Percentiles rank a stretch among this genome's conserved stretches.
These are phyloP conservation scores for Amphiprion ocellaris DNA, from an alignment of 2,113 vertebrate genomes.

Conservation along the genomic window DNA sequence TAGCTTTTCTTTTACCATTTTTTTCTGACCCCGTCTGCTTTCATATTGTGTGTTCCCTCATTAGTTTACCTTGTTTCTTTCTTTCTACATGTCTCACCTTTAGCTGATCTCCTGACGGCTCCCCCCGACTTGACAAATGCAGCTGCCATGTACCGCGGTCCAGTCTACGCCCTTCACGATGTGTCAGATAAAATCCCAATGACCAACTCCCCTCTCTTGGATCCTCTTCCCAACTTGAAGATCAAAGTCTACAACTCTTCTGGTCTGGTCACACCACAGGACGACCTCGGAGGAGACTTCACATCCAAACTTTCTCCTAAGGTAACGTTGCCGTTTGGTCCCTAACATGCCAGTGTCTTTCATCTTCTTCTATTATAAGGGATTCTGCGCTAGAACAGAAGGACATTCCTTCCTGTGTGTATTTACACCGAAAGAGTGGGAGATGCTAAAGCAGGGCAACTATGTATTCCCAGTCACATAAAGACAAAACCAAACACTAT, in stretches of 20 bases:
- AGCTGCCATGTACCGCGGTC: conserved; percentile 94
- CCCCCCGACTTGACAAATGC: conserved; percentile 94
- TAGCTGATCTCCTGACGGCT: conserved; percentile 89
- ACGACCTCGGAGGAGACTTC: conserved; percentile 91
- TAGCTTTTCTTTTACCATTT: not conserved
- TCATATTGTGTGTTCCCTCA: not conserved
- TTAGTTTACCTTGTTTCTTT: not conserved
- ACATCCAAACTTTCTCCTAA: conserved; percentile 94
- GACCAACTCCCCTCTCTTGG: conserved; percentile 95
- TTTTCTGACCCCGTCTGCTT: not conserved
- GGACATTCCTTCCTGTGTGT: conserved; percentile 18
- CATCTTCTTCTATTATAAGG: not conserved
- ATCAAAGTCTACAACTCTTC: conserved; percentile 97
- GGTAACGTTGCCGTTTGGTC: conserved; percentile 41
- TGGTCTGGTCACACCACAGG: conserved; percentile 91
- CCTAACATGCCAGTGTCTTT: not conserved
- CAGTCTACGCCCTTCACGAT: conserved; percentile 93
- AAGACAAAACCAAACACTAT: conserved; percentile 53
- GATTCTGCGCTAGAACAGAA: not conserved
- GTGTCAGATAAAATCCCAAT: conserved; percentile 96
- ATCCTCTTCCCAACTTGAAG: conserved; percentile 94
- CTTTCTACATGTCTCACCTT: not conserved
- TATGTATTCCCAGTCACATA: conserved; percentile 26
- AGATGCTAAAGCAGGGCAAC: conserved; percentile 6
- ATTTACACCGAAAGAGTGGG: conserved; percentile 4